Base-by-base conservation (phyloP, 2,797 vertebrate species). In the Mormyrus proboscirostris region DNA sequence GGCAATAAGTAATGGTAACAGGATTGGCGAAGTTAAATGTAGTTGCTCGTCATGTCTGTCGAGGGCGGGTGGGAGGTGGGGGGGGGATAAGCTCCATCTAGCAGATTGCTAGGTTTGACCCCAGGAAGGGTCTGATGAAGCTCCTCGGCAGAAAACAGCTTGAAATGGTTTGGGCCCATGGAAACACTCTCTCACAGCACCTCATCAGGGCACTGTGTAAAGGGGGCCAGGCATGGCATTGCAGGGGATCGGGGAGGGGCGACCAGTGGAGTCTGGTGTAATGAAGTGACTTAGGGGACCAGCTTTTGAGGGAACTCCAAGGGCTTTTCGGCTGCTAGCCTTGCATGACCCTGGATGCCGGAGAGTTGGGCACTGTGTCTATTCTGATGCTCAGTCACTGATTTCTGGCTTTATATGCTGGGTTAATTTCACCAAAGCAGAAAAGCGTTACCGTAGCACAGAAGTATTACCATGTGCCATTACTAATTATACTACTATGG, bases 151-250 rank as follows among this genome's bases (percentile, higher is more conserved):
- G 73, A 89, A 89, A 91, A 90, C 93, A 93, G 91, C 86, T 84
- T 91, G 92, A 92, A 90, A 89, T 90, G 89, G 92, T 94, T 93
- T 93, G 86, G 90, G 87, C 89, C 29, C 53, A 59, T 33, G 89
- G 93, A 90, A 91, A 92, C 91, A 90, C 84, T 93, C 92, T 92
- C 90, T 91, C 92, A 91, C 89, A 92, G 95, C 95, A 96, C 95
- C 91, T 96, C 95, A 94, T 96, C 93, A 96, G 90, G 73, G 44
- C 29, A 29, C 76, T 88, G 73, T 73, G 69, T 85, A 83, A 16
- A 57, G 84, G 92, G 92, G 91, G 92, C 62, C 53, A 33, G 51
- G 65, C 90, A 90, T 3, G 91, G 90, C 92, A 92, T 92, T 91
- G 94, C 93, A 92, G 93, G 88, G 8, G 87, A 91, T 91, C 92